Conservation (phyloP, 2,113 vertebrate species). For the Tenebrosternarchus preto region DNA sequence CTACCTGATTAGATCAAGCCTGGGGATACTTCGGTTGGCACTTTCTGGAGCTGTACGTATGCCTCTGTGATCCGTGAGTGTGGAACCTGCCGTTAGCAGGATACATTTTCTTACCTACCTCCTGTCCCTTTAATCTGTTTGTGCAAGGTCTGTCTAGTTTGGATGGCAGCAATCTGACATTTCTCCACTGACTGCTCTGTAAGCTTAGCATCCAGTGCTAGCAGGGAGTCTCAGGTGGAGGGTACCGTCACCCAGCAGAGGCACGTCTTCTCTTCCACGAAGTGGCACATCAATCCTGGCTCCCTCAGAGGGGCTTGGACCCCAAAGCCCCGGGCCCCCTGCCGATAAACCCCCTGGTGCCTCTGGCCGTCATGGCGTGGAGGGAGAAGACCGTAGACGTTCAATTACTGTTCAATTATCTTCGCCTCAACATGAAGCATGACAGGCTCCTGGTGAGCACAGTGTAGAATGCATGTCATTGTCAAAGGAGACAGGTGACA, state of each 20-base stretch:
- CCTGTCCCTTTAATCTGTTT: background rate
- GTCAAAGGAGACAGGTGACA: conserved; percentile 24
- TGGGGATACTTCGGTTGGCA: background rate
- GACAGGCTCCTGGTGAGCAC: conserved; percentile 29
- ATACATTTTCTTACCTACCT: background rate
- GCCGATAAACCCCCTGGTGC: conserved; percentile 31
- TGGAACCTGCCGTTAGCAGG: background rate
- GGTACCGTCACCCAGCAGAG: conserved; percentile 45
- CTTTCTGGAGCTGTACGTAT: background rate
- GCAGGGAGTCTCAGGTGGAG: conserved; percentile 45
- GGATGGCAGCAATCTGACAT: conserved; percentile 33
- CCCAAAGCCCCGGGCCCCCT: conserved; percentile 13
- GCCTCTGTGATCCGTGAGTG: background rate
- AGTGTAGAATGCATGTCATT: conserved; percentile 31
- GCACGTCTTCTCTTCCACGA: conserved; percentile 36
- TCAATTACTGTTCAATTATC: conserved; percentile 44
- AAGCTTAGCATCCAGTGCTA: conserved; percentile 17
- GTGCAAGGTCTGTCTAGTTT: conserved; percentile 9
- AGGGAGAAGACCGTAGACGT: conserved; percentile 26
- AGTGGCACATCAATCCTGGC: conserved; percentile 44
- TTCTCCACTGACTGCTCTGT: conserved; percentile 50
- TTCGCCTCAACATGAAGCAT: conserved; percentile 31
- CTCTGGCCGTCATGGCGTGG: conserved; percentile 24
- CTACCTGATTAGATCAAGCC: background rate
- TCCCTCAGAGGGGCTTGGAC: conserved; percentile 9